Evolutionary conservation across 2,888 invertebrate species (phyloP), one percentile per base, ranked within the genome.

Genomic region (Acrobasis consociella): DNA sequence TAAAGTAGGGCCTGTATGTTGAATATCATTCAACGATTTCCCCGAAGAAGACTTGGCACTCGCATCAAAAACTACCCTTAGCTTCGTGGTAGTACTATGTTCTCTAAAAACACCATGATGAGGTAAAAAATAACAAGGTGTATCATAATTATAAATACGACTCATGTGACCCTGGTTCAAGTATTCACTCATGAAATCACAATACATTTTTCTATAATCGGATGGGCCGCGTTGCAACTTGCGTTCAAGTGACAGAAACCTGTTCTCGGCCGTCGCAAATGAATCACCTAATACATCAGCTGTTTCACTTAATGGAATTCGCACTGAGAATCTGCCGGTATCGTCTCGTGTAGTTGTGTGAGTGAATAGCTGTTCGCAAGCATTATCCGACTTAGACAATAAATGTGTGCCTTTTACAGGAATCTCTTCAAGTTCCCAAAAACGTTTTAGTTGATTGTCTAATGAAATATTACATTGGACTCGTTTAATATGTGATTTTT

Each of bases 381-480:
- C 22, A 1, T 22, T 22, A 22, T 22, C 22, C 22, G 22, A 22
- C 22, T 22, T 22, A 22, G 22, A 22, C 3, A 22, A 3, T 22
- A 22, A 2, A 22, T 3, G 22, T 22, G 22, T 22, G 22, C 3
- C 22, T 22, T 22, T 22, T 22, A 22, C 22, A 22, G 22, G 16
- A 63, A 66, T 9, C 49, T 68, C 66, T 56, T 70, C 69, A 0
- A 73, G 37, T 51, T 73, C 71, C 73, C 71, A 73, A 49, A 71
- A 71, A 22, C 53, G 58, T 5, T 63, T 58, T 39, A 70, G 49
- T 59, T 69, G 69, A 9, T 8, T 16, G n/a, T 70, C 63, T 16
- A 68, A 49, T 7, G 65, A 22, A 22, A 22, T 22, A 22, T 22
- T 22, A 22, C 22, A 22, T 22, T 22, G 22, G 3, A 22, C 22